These are phyloP conservation scores for Turritopsis dohrnii DNA, from an alignment of 30 jellyfish, hydroid and myxozoan genomes.

Conservation along the genomic window DNA sequence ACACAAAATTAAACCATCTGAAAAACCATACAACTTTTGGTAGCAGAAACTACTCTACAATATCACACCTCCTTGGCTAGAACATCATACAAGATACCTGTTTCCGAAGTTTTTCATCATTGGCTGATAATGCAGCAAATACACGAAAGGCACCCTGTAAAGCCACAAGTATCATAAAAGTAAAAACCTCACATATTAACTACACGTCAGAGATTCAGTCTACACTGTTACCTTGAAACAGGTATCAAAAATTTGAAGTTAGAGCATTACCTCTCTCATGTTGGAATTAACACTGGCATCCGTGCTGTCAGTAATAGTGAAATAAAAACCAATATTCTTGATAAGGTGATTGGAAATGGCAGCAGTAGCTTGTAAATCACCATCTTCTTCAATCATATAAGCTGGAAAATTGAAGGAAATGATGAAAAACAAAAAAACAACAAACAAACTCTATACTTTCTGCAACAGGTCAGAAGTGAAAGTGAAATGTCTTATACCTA, in stretches of 20 bases:
- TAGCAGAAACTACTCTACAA: too few relatives aligned
- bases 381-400: slow-evolving; percentile 75
- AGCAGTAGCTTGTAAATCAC: slow-evolving; percentile 72
- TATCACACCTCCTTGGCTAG: too few relatives aligned
- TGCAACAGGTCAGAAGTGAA: not conserved
- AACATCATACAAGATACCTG: slow-evolving; percentile 27
- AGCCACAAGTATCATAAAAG: too few relatives aligned
- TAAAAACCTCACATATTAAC: too few relatives aligned
- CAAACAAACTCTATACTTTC: not conserved
- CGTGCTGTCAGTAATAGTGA: not conserved
- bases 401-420: slow-evolving; percentile 34
- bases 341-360: slow-evolving; percentile 85
- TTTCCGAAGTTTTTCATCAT: slow-evolving; percentile 86
- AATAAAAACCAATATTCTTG: slow-evolving; percentile 40
- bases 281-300: slow-evolving; percentile 7
- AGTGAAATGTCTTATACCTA: slow-evolving; percentile 39
- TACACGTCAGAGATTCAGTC: too few relatives aligned
- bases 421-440: not conserved
- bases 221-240: too few relatives aligned
- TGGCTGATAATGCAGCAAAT: slow-evolving; percentile 83
- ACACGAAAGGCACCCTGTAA: slow-evolving; percentile 74
- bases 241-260: too few relatives aligned
- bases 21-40: too few relatives aligned
- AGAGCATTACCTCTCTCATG: slow-evolving; percentile 32
- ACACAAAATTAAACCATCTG: too few relatives aligned